These are phyloP conservation scores for Pogonomyrmex barbatus DNA, from an alignment of 1,140 invertebrate genomes.

Conservation along the genomic window DNA sequence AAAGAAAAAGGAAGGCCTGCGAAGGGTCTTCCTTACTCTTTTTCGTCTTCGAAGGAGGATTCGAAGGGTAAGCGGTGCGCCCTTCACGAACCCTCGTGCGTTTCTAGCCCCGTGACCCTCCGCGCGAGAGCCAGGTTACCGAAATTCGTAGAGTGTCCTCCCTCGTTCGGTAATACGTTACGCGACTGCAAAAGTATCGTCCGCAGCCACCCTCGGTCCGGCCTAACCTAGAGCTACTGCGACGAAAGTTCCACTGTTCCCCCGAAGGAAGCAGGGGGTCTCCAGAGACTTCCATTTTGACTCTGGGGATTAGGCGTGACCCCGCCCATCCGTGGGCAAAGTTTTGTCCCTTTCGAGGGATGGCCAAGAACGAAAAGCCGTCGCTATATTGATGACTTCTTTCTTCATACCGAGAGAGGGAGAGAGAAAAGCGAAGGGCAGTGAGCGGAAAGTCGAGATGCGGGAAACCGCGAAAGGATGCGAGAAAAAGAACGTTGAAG, in stretches of 20 bases:
- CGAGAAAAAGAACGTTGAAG: constrained; percentile 3
- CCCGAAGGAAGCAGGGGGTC: constrained; percentile 69
- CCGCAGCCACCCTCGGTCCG: constrained; percentile 71
- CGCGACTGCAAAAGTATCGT: constrained; percentile 70
- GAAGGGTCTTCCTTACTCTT: constrained; percentile 31
- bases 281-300: constrained; percentile 87
- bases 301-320: constrained; percentile 86
- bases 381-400: constrained; percentile 84
- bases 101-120: constrained; percentile 57
- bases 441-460: constrained; percentile 40
- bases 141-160: constrained; percentile 78
- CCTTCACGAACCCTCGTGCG: constrained; percentile 53
- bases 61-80: constrained; percentile 61
- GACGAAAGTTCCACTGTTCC: constrained; percentile 79
- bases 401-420: constrained; percentile 71
- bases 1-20: constrained; percentile 59
- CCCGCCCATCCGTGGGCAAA: constrained; percentile 83
- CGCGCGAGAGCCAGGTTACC: constrained; percentile 46
- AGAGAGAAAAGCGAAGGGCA: constrained; percentile 47
- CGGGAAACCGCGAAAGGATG: constrained; percentile 37
- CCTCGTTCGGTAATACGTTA: constrained; percentile 79
- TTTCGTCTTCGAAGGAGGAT: constrained; percentile 60
- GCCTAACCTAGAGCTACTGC: constrained; percentile 74
- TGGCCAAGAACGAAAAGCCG: constrained; percentile 82
- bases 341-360: constrained; percentile 80